These are phyloP conservation scores for Lordiphosa stackelbergi DNA, from an alignment of 1,140 invertebrate species.

Conservation along the genomic window DNA sequence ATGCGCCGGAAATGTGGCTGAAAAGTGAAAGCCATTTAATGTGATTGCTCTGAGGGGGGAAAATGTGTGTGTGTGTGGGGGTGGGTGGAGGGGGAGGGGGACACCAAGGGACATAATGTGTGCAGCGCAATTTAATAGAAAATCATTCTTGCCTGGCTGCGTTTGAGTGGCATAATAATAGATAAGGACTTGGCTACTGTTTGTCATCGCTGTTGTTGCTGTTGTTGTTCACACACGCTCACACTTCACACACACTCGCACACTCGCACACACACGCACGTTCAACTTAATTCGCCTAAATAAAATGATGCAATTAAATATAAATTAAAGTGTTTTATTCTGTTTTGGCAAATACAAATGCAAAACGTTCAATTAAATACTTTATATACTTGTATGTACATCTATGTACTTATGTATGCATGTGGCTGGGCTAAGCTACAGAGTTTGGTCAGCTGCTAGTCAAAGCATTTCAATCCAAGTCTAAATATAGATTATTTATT, in stretches of 20 bases:
- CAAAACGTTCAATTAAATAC: conserved; percentile 58
- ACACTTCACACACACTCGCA: conserved; percentile 6
- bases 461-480: conserved; percentile 32
- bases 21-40: conserved; percentile 51
- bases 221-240: conserved; percentile 2
- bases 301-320: conserved; percentile 3
- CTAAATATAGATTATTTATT: conserved; percentile 17
- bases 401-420: conserved; percentile 22
- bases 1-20: conserved; percentile 29
- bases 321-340: conserved; percentile 36
- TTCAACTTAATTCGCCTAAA: conserved; percentile 8
- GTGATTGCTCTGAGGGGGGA: conserved; percentile 34
- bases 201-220: not conserved
- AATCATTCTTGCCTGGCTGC: conserved; percentile 13
- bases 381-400: conserved; percentile 23
- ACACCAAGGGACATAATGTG: not conserved
- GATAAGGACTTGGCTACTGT: not conserved
- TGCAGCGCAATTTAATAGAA: conserved; percentile 19
- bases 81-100: not conserved
- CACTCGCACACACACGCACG: conserved; percentile 3
- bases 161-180: conserved; percentile 3
- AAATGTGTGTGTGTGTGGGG: not conserved
- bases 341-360: conserved; percentile 55
- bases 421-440: conserved; percentile 36
- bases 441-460: conserved; percentile 28